These are phyloP conservation scores for Engystomops pustulosus DNA, from an alignment of 2,113 vertebrate genomes.

Conservation along the genomic window DNA sequence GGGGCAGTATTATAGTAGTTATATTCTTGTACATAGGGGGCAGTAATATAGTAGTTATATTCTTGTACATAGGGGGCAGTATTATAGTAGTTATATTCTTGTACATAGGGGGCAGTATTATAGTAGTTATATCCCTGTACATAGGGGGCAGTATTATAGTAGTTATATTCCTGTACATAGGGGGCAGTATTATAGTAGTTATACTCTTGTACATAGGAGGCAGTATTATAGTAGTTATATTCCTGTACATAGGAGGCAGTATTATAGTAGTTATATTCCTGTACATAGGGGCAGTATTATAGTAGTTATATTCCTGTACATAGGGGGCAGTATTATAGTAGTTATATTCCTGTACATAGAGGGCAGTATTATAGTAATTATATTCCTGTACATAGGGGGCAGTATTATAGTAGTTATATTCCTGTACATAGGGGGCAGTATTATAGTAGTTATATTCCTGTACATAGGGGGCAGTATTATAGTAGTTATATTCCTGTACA, in stretches of 20 bases:
- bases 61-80: constrained; percentile 9
- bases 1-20: constrained; percentile 3
- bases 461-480: constrained; percentile 8
- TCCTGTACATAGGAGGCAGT: not conserved
- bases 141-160: not conserved
- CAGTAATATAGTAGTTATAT: constrained; percentile 2
- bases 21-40: not conserved
- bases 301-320: constrained; percentile 13
- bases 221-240: constrained; percentile 6
- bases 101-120: constrained; percentile 6
- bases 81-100: constrained; percentile 17
- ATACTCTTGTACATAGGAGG: constrained; percentile 3
- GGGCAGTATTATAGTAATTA: not conserved
- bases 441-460: constrained; percentile 11
- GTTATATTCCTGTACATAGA: constrained; percentile 12
- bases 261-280: constrained; percentile 6
- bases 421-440: not conserved
- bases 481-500: constrained; percentile 9
- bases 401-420: constrained; percentile 6
- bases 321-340: constrained; percentile 1
- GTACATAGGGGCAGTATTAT: not conserved
- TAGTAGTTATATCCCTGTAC: constrained; percentile 5
- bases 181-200: not conserved
- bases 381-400: not conserved
- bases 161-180: constrained; percentile 9